Evolutionary conservation across 2,888 invertebrate species (phyloP).

Genomic region (Xylocampa areola): DNA sequence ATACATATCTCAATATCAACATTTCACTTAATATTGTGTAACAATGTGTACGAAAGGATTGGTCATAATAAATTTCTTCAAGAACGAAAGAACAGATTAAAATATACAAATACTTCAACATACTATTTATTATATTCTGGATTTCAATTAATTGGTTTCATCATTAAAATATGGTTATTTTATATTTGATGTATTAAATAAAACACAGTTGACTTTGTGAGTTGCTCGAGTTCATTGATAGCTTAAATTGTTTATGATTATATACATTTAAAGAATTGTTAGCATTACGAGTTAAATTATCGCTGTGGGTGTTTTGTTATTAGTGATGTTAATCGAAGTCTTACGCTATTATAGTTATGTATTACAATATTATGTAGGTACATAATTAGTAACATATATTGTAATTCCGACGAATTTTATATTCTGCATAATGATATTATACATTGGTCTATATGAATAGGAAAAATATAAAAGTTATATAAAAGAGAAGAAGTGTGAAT

Average conservation of each 20-base stretch:
- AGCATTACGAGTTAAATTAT: slow-evolving; percentile 8
- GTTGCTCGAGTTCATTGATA: slow-evolving; percentile 10
- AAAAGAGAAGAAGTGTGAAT: slow-evolving; percentile 38
- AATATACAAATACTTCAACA: neutral
- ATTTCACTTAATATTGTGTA: slow-evolving; percentile 22
- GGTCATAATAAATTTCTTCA: slow-evolving; percentile 1
- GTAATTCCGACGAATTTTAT: slow-evolving; percentile 23
- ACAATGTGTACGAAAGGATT: slow-evolving; percentile 23
- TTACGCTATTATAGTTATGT: slow-evolving; percentile 39
- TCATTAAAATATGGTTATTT: too few species aligned
- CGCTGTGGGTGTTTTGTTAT: slow-evolving; percentile 39
- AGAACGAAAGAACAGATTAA: neutral
- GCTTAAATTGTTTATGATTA: slow-evolving; percentile 18
- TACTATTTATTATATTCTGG: slow-evolving; percentile 11
- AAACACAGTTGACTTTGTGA: neutral
- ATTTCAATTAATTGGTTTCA: slow-evolving; percentile 6
- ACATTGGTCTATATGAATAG: slow-evolving; percentile 29
- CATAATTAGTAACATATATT: slow-evolving; percentile 23
- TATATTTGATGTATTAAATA: slow-evolving; percentile 10
- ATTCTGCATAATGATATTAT: slow-evolving; percentile 24
- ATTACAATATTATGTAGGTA: slow-evolving; percentile 37
- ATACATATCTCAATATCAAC: slow-evolving; percentile 10
- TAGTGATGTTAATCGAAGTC: slow-evolving; percentile 38
- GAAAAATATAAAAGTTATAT: slow-evolving; percentile 37
- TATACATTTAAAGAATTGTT: slow-evolving; percentile 8